phyloP scores from a whole-genome alignment of 1,140 invertebrate genomes.

The Augochlora pura region DNA sequence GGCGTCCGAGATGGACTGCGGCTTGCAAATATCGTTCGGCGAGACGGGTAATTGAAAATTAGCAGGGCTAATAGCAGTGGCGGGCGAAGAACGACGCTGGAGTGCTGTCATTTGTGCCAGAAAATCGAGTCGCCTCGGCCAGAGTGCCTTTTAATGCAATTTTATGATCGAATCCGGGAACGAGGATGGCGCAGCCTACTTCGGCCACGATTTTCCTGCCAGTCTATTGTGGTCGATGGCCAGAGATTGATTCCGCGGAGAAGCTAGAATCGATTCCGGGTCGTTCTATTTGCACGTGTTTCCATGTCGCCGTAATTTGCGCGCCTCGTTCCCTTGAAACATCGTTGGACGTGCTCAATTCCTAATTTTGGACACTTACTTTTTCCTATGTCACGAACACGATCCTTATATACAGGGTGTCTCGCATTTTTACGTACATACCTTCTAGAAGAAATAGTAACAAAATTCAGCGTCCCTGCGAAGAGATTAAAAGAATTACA shows the following conservation, averaged over 20 bases:
- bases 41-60: constrained; percentile 77
- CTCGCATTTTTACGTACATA: too few species aligned
- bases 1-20: constrained; percentile 53
- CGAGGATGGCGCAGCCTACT: constrained; percentile 55
- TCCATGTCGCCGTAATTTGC: neutral
- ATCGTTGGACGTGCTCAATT: neutral
- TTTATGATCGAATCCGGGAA: constrained; percentile 67
- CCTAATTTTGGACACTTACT: too few species aligned
- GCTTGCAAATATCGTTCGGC: constrained; percentile 73
- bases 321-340: neutral
- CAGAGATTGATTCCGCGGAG: neutral
- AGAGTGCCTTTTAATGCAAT: constrained; percentile 76
- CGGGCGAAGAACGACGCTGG: constrained; percentile 66
- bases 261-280: neutral
- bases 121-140: constrained; percentile 71
- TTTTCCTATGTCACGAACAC: too few species aligned
- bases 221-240: neutral
- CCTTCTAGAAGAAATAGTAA: too few species aligned
- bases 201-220: constrained; percentile 66
- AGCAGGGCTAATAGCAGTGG: constrained; percentile 71
- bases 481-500: too few species aligned
- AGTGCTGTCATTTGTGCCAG: constrained; percentile 72
- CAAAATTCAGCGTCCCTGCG: too few species aligned
- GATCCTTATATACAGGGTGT: neutral
- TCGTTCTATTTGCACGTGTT: neutral